phyloP scores from a whole-genome alignment of 2,888 invertebrate species.

The Helleia helle region DNA sequence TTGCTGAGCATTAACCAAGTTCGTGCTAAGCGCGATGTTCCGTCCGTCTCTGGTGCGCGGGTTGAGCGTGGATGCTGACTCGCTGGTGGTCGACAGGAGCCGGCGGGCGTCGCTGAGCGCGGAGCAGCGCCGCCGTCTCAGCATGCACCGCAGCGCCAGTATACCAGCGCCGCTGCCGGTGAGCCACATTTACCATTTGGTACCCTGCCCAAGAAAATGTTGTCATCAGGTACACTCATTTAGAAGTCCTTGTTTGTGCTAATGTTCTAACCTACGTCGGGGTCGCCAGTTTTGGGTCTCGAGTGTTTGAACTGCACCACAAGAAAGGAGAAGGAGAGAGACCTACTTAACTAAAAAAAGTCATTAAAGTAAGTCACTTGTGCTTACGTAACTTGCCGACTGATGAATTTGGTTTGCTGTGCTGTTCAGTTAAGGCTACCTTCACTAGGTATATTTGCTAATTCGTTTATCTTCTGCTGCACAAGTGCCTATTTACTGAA shows the following conservation, averaged over 20 bases:
- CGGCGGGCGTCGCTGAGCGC: slow-evolving; percentile 60
- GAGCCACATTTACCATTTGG: slow-evolving; percentile 74
- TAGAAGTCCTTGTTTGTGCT: slow-evolving; percentile 17
- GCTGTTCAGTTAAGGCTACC: no score
- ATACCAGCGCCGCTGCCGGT: slow-evolving; percentile 59
- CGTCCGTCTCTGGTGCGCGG: slow-evolving; percentile 54
- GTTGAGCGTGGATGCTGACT: slow-evolving; percentile 48
- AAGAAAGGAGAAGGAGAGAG: no score
- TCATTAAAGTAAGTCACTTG: no score
- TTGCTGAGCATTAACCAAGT: slow-evolving; percentile 2
- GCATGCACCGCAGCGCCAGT: slow-evolving; percentile 52
- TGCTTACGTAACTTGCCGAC: no score
- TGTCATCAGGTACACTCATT: slow-evolving; percentile 57
- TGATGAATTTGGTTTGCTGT: no score
- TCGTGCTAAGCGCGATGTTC: slow-evolving; percentile 36
- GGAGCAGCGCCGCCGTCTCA: slow-evolving; percentile 58
- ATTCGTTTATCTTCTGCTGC: no score
- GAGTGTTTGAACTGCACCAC: no score
- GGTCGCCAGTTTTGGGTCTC: not conserved
- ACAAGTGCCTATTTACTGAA: no score
- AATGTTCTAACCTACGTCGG: slow-evolving; percentile 3
- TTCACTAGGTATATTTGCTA: no score
- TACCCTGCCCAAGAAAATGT: slow-evolving; percentile 70
- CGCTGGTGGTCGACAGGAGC: slow-evolving; percentile 57
- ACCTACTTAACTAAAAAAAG: no score